These are phyloP conservation scores for Acrobasis repandana DNA, from an alignment of 2,888 invertebrate genomes.

Conservation along the genomic window DNA sequence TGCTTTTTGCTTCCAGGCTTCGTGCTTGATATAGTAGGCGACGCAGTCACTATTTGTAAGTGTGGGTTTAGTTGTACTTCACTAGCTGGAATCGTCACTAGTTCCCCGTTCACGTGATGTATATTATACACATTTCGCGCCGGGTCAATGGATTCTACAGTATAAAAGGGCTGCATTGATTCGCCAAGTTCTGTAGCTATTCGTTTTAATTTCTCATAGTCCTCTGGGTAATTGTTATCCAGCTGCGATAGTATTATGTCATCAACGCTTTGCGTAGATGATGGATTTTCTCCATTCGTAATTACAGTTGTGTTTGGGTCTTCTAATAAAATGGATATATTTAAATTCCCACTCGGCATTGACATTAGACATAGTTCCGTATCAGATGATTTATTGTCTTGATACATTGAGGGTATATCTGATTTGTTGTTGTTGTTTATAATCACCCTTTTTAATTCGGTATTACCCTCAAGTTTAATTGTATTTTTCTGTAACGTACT, in stretches of 20 bases:
- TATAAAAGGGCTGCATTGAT: constrained; percentile 88
- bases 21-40: constrained; percentile 84
- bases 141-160: constrained; percentile 79
- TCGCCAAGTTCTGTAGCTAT: constrained; percentile 92
- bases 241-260: constrained; percentile 87
- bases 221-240: constrained; percentile 88
- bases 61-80: constrained; percentile 76
- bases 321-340: constrained; percentile 77
- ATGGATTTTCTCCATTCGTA: constrained; percentile 77
- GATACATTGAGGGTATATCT: constrained; percentile 82
- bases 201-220: constrained; percentile 92
- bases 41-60: constrained; percentile 81
- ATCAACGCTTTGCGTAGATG: constrained; percentile 85
- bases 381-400: constrained; percentile 65
- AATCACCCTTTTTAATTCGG: constrained; percentile 69
- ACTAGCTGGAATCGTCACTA: constrained; percentile 76
- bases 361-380: constrained; percentile 65
- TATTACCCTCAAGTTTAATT: constrained; percentile 65
- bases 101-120: constrained; percentile 74
- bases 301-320: constrained; percentile 69
- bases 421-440: constrained; percentile 76
- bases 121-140: constrained; percentile 81
- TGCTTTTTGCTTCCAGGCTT: constrained; percentile 87
- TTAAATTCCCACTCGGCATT: constrained; percentile 66
- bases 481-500: constrained; percentile 81